A percentile compares a stretch with the other conserved stretches of the same genome.
Conservation (phyloP, 1,140 invertebrate species). For the Rhyacophila brunnea region DNA sequence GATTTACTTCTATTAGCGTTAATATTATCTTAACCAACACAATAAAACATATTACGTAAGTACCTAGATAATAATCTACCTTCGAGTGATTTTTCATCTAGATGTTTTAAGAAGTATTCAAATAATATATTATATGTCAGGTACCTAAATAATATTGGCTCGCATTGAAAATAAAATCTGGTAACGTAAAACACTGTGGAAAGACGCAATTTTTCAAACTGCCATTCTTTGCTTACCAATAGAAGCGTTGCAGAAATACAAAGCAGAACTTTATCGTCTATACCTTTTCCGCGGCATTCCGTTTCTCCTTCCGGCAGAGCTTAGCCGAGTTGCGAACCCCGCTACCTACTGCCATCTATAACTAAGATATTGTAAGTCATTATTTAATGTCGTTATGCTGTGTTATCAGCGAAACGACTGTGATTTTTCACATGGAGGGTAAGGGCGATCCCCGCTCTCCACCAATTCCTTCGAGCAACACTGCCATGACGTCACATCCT, state of each 20-base stretch:
- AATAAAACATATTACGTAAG: no score
- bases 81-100: no score
- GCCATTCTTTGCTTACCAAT: no score
- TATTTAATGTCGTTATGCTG: slow-evolving; percentile 33
- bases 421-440: slow-evolving; percentile 32
- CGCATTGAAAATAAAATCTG: no score
- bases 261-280: slow-evolving; percentile 15
- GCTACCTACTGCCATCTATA: slow-evolving; percentile 26
- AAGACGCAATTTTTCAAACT: no score
- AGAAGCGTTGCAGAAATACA: slow-evolving; percentile 1
- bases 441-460: slow-evolving; percentile 7
- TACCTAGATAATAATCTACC: no score
- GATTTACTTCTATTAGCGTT: no score
- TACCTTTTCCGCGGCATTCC: not conserved
- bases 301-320: not conserved
- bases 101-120: no score
- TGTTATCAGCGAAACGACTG: slow-evolving; percentile 33
- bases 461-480: not conserved
- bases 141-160: no score
- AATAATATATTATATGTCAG: no score
- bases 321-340: slow-evolving; percentile 6
- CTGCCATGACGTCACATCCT: not conserved
- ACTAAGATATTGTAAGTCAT: slow-evolving; percentile 35
- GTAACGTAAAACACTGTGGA: no score
- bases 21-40: no score